Evolutionary conservation across 2,113 vertebrate species (phyloP).

Genomic region (Mastomys natalensis): DNA sequence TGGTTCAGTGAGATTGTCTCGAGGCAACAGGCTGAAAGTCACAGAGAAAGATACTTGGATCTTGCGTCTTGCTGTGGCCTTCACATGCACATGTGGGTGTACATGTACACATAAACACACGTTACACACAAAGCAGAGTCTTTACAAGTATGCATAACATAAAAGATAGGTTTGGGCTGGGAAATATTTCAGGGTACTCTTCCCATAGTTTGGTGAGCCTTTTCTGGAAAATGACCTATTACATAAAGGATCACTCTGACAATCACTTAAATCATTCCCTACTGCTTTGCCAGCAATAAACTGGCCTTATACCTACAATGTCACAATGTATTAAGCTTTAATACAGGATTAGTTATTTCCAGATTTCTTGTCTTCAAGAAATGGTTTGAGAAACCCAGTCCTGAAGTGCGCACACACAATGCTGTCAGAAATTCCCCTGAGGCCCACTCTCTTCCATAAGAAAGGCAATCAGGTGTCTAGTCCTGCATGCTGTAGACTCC

Average conservation of each 20-base stretch:
- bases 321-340: not conserved
- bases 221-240: conserved; percentile 26
- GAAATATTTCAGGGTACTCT: conserved; percentile 5
- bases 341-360: not conserved
- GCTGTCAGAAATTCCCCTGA: not conserved
- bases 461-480: not conserved
- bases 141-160: not conserved
- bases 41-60: not conserved
- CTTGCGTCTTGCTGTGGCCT: not conserved
- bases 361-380: not conserved
- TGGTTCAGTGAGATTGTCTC: not conserved
- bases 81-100: not conserved
- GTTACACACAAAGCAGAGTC: not conserved
- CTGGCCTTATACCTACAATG: not conserved
- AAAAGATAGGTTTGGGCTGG: not conserved
- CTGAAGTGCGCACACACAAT: not conserved
- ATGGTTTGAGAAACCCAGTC: not conserved
- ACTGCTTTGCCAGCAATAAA: not conserved
- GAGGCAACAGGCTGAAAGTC: not conserved
- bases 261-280: conserved; percentile 8
- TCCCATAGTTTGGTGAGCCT: conserved; percentile 23
- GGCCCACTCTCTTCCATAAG: not conserved
- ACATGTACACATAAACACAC: not conserved
- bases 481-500: not conserved
- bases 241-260: not conserved